Conservation (phyloP, 1,140 invertebrate species). For the Sarcophaga bullata region DNA sequence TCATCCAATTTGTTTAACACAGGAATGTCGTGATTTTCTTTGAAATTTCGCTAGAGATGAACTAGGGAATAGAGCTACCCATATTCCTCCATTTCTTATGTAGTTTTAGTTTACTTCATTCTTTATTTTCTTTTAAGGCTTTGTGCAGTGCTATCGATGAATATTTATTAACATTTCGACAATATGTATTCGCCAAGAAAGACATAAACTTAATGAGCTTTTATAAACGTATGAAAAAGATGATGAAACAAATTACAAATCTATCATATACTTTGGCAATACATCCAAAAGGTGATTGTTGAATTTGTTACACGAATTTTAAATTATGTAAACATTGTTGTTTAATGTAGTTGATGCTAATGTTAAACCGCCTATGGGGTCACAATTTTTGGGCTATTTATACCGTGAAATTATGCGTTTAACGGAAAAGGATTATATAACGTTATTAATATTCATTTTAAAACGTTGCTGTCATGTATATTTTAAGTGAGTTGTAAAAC, state of each 20-base stretch:
- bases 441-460: constrained; percentile 55
- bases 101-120: not conserved
- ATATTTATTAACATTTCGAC: constrained; percentile 29
- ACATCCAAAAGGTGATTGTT: constrained; percentile 44
- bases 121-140: not conserved
- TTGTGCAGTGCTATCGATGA: constrained; percentile 45
- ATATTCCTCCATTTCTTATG: not conserved
- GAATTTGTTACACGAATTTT: not conserved
- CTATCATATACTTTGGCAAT: constrained; percentile 47
- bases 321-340: not conserved
- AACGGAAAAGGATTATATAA: constrained; percentile 50
- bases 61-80: too few relatives aligned
- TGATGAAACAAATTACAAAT: constrained; percentile 42
- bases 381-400: constrained; percentile 54
- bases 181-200: constrained; percentile 42
- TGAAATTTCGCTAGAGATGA: too few relatives aligned
- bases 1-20: too few relatives aligned
- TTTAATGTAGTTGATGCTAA: constrained; percentile 41
- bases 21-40: too few relatives aligned
- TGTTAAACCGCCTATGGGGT: constrained; percentile 44
- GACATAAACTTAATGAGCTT: constrained; percentile 42
- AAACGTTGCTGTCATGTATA: constrained; percentile 57
- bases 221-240: constrained; percentile 48
- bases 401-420: constrained; percentile 53
- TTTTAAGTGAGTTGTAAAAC: constrained; percentile 47